A percentile compares a stretch with the other conserved stretches of the same genome.
These are phyloP conservation scores for Lophotriccus pileatus DNA, from an alignment of 2,797 vertebrate genomes.

Conservation along the genomic window DNA sequence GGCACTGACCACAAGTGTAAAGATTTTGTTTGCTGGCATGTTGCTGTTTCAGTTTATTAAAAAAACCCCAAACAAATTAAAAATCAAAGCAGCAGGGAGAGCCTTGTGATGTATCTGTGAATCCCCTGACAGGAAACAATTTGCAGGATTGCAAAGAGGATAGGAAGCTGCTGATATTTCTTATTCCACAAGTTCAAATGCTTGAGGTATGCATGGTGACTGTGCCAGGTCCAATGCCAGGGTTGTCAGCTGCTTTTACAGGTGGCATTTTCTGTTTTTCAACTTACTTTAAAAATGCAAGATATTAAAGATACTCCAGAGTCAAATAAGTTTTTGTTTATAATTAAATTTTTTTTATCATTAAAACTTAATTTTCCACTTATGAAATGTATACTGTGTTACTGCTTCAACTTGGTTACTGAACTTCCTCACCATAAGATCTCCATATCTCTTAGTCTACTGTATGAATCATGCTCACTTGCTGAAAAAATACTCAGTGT, in stretches of 20 bases:
- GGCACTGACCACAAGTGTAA: accelerated
- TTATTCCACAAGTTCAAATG: background rate
- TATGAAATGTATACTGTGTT: background rate
- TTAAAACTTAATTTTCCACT: background rate
- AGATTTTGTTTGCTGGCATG: background rate
- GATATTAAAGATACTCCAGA: background rate
- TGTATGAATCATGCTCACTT: background rate
- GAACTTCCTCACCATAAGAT: background rate
- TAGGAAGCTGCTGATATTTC: background rate
- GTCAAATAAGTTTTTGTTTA: background rate
- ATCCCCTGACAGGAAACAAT: background rate
- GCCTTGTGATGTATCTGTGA: background rate
- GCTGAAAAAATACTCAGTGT: background rate
- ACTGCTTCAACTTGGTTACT: background rate
- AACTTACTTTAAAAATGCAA: background rate
- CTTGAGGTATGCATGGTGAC: background rate
- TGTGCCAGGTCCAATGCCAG: background rate
- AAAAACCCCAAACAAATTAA: no score
- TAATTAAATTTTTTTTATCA: background rate
- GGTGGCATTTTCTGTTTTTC: background rate
- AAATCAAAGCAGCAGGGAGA: background rate
- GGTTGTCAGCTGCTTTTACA: background rate
- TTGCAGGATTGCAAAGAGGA: background rate
- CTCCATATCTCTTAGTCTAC: background rate
- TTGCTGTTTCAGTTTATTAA: background rate